Conservation (phyloP, 2,888 invertebrate species). For the Pantelozetes paolii region DNA sequence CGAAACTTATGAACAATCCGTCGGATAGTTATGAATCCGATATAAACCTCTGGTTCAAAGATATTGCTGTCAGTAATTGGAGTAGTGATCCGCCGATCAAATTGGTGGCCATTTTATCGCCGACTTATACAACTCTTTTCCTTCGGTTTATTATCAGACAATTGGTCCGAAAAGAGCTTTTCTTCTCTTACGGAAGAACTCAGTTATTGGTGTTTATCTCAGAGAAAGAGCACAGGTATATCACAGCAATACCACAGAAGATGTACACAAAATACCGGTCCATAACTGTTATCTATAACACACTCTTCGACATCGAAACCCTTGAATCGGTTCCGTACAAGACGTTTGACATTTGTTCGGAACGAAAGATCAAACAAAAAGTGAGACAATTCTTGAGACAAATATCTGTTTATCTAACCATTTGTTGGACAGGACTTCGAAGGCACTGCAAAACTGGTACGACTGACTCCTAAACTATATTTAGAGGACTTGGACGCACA, state of each 20-base stretch:
- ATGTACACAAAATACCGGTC: slow-evolving; percentile 59
- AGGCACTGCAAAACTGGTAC: slow-evolving; percentile 15
- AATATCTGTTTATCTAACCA: neutral
- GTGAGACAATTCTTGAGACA: neutral
- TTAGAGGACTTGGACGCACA: slow-evolving; percentile 46
- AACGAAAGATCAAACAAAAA: neutral
- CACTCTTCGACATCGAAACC: slow-evolving; percentile 62
- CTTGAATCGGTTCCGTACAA: slow-evolving; percentile 22
- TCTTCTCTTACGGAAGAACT: slow-evolving; percentile 12
- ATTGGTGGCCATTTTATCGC: slow-evolving; percentile 13
- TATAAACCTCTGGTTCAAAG: neutral
- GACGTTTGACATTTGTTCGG: neutral
- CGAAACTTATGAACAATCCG: neutral
- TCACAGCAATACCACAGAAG: slow-evolving; percentile 52
- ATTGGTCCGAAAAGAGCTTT: neutral
- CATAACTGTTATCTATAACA: slow-evolving; percentile 63
- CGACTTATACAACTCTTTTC: neutral
- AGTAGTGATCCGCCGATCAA: neutral
- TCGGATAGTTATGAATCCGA: neutral
- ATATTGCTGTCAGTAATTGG: neutral
- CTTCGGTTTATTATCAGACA: neutral
- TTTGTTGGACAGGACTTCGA: neutral
- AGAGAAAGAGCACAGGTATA: slow-evolving; percentile 42
- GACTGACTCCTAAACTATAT: slow-evolving; percentile 40
- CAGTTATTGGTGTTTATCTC: slow-evolving; percentile 12